Conservation (phyloP, 2,113 vertebrate genomes). For the Heterochromis multidens region DNA sequence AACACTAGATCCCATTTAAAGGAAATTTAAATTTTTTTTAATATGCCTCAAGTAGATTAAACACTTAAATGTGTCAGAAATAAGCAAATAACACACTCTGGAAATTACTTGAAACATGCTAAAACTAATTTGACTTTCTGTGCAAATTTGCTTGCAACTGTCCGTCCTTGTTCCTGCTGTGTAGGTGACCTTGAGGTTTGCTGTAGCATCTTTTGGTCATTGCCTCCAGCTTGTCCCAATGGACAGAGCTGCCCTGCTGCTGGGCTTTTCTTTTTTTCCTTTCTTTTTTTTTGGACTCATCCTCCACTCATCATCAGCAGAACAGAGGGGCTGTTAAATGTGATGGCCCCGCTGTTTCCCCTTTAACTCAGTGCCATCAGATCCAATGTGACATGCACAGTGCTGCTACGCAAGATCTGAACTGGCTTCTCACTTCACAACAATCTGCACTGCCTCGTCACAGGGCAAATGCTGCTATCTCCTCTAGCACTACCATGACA, state of each 20-base stretch:
- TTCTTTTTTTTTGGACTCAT: neutral
- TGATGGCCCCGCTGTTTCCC: constrained; percentile 44
- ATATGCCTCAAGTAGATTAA: neutral
- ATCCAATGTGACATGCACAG: constrained; percentile 67
- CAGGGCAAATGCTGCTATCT: constrained; percentile 69
- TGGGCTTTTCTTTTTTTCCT: neutral
- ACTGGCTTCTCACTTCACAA: constrained; percentile 71
- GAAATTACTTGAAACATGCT: neutral
- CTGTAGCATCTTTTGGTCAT: neutral
- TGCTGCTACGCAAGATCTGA: constrained; percentile 56
- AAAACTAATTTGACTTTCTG: neutral
- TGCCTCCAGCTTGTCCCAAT: neutral
- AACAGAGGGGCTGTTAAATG: constrained; percentile 46
- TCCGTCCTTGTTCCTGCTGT: neutral
- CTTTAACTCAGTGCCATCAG: constrained; percentile 51
- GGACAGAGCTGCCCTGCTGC: neutral
- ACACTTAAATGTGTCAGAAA: neutral
- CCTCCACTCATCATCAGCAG: constrained; percentile 31
- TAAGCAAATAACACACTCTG: neutral
- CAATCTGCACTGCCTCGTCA: constrained; percentile 61
- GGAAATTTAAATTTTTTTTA: neutral
- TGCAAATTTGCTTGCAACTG: neutral
- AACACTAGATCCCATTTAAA: neutral
- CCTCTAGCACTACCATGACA: constrained; percentile 28
- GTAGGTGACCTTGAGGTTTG: neutral